Base-by-base conservation (phyloP, 1,140 invertebrate genomes). In the Lerema accius region DNA sequence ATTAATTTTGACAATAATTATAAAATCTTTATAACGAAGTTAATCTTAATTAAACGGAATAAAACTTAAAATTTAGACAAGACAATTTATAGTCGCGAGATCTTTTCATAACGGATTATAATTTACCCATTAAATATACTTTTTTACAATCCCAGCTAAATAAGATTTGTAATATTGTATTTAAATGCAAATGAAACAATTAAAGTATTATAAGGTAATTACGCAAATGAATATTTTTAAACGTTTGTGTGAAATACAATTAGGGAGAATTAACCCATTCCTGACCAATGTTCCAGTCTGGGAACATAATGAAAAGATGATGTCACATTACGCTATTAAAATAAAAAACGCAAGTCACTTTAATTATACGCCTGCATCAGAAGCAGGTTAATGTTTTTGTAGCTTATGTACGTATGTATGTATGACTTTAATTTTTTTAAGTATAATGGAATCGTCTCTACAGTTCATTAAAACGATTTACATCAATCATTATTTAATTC, bases 191-290 rank as follows among this genome's bases (percentile, higher is more conserved):
- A 55, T 55, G 37, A 55, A 55, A 55, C 51, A 55, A 55, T 55
- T 55, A 55, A 42, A 55, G 39, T 55, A 55, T 55, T 53, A 53
- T 55, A 55, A 55, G 51, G 51, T 55, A 55, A 55, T 55, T 43
- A 55, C 37, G 51, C 13, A 42, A 55, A 56, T 42, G 40, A 56
- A 56, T 56, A 43, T 40, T 45, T 56, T 56, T 56, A 56, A 56
- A 56, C 53, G 53, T 43, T 56, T 56, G 53, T 56, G 53, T 56
- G 53, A 56, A 56, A 40, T 32, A 45, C 23, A 56, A 56, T 56
- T 56, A 43, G 1, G 11, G 15, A 11, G 23, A 49, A 32, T 32
- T 9, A 32, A 32, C 28, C 28, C 28, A 32, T 32, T 32, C 28
- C 7, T 32, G 28, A 32, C 9, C 28, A 7, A 3, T 9, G 28